Base-by-base conservation (phyloP, 92 coral and sea anemone genomes). In the Epizoanthus ramosus region DNA sequence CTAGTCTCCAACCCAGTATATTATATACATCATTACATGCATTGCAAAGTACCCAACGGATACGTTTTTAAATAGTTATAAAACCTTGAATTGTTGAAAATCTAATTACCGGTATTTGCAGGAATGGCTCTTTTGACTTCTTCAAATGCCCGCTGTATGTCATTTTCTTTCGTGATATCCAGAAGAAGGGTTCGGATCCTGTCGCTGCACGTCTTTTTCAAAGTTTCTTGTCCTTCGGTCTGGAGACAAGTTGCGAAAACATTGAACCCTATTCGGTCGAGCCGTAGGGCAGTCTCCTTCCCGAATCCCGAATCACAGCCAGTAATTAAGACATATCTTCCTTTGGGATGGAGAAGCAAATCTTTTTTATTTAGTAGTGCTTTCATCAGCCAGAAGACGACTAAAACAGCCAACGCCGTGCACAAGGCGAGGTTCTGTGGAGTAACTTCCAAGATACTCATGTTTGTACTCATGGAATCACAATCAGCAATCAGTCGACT, bases 231-330 rank as follows among this genome's bases (percentile, higher is more conserved):
- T 18, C 89, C 89, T 5, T 80, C 77, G 0, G 54, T 80, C 25
- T 43, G 71, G 22, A 86, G 72, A 54, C 89, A 86, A 8, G 89
- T 86, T 17, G 89, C 89, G 57, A 86, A 57, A 5, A 80, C 89
- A 18, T 56, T 41, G 61, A 86, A 86, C 12, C 89, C 89, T 9
- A 86, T 67, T 23, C 65, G 21, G 63, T 86, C 89, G 5, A 86
- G 76, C 22, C 58, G 85, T 57, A 57, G 10, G 18, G 89, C 86
- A 16, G 81, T 52, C 37, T 80, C 79, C 4, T 70, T 85, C 14
- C 89, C 89, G 35, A 86, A 86, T 45, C 89, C 89, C 23, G 89
- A 86, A 73, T 86, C 89, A 80, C 89, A 86, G 58, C 89, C 89
- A n/a, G 89, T 86, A 9, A 86, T 80, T 10, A 86, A 63, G 37